Evolutionary conservation across 2,113 vertebrate species (phyloP), one percentile per base, ranked within the genome.

Genomic region (Pogonocichla stellata): DNA sequence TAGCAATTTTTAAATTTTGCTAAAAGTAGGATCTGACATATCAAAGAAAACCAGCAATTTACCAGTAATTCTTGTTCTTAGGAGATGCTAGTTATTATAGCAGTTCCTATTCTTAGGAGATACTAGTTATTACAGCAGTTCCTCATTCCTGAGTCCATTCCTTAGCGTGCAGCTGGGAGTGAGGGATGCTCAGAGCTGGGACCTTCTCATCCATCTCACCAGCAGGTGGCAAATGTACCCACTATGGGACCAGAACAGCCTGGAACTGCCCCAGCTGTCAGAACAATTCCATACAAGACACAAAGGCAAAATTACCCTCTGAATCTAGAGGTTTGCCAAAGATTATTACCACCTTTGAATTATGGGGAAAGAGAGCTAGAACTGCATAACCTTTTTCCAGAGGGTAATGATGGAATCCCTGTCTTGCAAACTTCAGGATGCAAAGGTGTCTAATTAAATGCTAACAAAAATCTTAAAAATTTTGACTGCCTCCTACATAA

Each of bases 171-270:
- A 93, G 74, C 82, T 62, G 24, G n/a, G 86, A 87, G 89, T 34
- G 81, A 86, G 85, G 71, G 74, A 96, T 85, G 84, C 66, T 86
- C 80, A 45, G 71, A 51, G 45, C 1, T 80, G 64, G 80, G 67
- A 88, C 86, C 54, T 53, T 82, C 80, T 86, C 58, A 75, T 66
- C 45, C 70, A 73, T 86, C 79, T 93, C 92, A 95, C 93, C 94
- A 96, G 93, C 92, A 97, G 95, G 90, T 96, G 94, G 87, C 92
- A 94, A 80, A 80, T 80, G 80, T 48, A 90, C 86, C 86, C 86
- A 90, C 86, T 54, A 23, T 6, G 57, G 87, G 87, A 90, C 82
- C 94, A 74, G 64, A 90, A 88, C 50, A 94, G 84, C 62, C 78
- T 77, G 60, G 42, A 93, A 90, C 81, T 90, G 87, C 79, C 90